A percentile compares a stretch with the other conserved stretches of the same genome.
These are phyloP conservation scores for Dinocampus coccinellae DNA, from an alignment of 2,888 invertebrate species.

Conservation along the genomic window DNA sequence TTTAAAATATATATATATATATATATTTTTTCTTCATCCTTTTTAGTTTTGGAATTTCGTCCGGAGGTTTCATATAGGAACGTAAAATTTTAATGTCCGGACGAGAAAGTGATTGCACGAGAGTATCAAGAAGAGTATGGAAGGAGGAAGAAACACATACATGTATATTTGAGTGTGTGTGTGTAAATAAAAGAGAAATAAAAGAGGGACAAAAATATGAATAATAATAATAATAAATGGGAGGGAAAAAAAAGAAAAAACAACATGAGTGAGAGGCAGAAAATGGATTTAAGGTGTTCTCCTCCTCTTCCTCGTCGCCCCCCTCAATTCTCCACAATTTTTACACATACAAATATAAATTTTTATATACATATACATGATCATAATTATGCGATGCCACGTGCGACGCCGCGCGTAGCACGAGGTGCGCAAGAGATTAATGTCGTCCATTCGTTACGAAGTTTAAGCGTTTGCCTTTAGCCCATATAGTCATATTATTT, in stretches of 20 bases:
- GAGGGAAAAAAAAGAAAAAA: background rate
- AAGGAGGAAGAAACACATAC: background rate
- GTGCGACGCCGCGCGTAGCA: conserved; percentile 32
- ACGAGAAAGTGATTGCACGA: conserved; percentile 31
- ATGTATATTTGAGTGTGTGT: background rate
- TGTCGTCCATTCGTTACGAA: conserved; percentile 42
- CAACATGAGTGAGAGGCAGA: conserved; percentile 7
- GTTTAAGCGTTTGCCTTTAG: conserved; percentile 34
- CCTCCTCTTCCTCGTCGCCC: background rate
- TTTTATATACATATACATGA: conserved; percentile 15
- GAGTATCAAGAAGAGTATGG: conserved; percentile 16
- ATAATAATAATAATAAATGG: too few species aligned
- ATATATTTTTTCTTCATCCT: background rate
- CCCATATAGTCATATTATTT: conserved; percentile 14
- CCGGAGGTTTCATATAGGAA: conserved; percentile 14
- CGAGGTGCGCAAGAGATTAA: conserved; percentile 41
- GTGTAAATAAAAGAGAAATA: background rate
- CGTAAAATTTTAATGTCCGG: conserved; percentile 30
- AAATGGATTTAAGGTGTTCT: conserved; percentile 33
- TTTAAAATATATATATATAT: background rate
- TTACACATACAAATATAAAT: background rate
- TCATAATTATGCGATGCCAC: conserved; percentile 38
- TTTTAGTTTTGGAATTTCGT: conserved; percentile 6
- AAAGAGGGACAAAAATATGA: background rate
- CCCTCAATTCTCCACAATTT: background rate